Evolutionary conservation across 2,888 invertebrate species (phyloP).

Genomic region (Pegoplata infirma): DNA sequence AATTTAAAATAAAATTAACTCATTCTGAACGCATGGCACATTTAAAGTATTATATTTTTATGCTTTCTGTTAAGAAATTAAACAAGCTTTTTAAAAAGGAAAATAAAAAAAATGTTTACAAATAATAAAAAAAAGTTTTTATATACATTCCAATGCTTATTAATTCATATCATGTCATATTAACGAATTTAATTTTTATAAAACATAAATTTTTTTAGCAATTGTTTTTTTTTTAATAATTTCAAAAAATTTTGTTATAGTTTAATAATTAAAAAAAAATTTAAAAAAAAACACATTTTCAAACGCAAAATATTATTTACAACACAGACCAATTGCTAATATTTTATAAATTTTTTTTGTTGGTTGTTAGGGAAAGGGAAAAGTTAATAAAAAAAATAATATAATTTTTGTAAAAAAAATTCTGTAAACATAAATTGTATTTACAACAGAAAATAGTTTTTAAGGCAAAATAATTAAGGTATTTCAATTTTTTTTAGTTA

Average conservation of each 20-base stretch:
- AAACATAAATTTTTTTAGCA: background rate
- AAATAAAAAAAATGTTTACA: background rate
- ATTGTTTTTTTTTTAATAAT: slow-evolving; percentile 10
- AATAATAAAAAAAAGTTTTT: slow-evolving; percentile 22
- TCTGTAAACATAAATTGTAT: slow-evolving; percentile 37
- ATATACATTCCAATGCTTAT: slow-evolving; percentile 50
- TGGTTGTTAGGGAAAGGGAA: slow-evolving; percentile 4
- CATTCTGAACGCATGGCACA: slow-evolving; percentile 35
- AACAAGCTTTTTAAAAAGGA: slow-evolving; percentile 14
- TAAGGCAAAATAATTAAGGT: slow-evolving; percentile 5
- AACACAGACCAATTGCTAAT: slow-evolving; percentile 50
- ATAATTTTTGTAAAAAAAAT: background rate
- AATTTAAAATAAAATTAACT: slow-evolving; percentile 20
- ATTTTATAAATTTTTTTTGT: background rate
- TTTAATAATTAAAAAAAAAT: slow-evolving; percentile 10
- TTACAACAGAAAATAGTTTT: slow-evolving; percentile 50
- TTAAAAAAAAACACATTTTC: slow-evolving; percentile 38
- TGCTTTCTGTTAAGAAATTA: slow-evolving; percentile 1
- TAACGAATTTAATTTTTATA: slow-evolving; percentile 27
- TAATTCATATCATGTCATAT: slow-evolving; percentile 30
- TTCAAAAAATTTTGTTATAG: too few species aligned
- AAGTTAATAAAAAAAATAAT: background rate
- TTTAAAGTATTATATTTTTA: slow-evolving; percentile 13
- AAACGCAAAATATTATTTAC: slow-evolving; percentile 53
- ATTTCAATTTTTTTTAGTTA: slow-evolving; percentile 1